Evolutionary conservation across 2,888 invertebrate species (phyloP), one percentile per base, ranked within the genome.

Genomic region (Gymnocheta viridis): DNA sequence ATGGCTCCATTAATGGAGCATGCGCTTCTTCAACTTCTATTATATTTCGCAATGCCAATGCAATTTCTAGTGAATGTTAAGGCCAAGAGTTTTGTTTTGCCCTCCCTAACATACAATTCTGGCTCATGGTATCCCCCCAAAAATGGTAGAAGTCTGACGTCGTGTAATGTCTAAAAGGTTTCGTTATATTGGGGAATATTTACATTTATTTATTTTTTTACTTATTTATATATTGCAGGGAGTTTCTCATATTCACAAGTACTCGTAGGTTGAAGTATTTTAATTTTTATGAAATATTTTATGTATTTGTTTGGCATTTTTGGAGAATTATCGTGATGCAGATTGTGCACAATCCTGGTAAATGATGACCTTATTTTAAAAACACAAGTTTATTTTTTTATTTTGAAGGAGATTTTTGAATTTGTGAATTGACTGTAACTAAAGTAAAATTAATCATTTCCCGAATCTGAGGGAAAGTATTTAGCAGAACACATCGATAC

Each of bases 91-190:
- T 72, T 72, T 72, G n/a, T 27, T 19, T 47, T 49, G 32, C 27
- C 44, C 24, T 72, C 69, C 38, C 51, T 24, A 17, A 29, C 72
- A 5, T 77, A 38, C 19, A 5, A 41, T 62, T 17, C 4, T 38
- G 44, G 12, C 41, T 66, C 72, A 49, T 69, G 67, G 83, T 60
- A 70, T 22, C 62, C 73, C 54, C 73, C 54, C 9, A 2, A 9
- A 72, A 84, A 86, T 86, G 87, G 87, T 86, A 86, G 66, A 70
- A 72, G 79, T 62, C 19, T 32, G 66, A 32, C 82, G 29, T 78
- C 82, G 29, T 78, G 44, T 78, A 78, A 69, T 74, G 78, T 64
- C 73, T 60, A 41, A 76, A 54, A 38, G 27, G 12, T 58, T 29
- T 44, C 27, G 62, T 60, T 29, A 54, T 41, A 9, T n/a, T n/a